Base-by-base conservation (phyloP, 2,888 invertebrate species). In the Lycocerus yunnanus region DNA sequence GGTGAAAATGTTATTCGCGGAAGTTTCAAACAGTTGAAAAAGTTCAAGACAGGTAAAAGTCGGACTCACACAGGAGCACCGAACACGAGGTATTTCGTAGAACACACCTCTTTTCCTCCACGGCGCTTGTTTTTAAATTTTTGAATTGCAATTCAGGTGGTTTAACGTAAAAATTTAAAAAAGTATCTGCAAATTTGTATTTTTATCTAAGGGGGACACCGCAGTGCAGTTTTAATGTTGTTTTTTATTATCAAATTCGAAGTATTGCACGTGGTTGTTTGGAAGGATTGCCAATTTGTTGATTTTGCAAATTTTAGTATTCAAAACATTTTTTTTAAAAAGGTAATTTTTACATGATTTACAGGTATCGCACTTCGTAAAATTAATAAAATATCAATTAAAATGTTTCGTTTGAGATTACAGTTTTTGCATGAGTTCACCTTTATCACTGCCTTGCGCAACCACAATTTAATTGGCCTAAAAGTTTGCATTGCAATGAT, bases 1-100 rank as follows among this genome's bases (percentile, higher is more conserved):
- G 10, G 74, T 71, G 72, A 76, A 78, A 74, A 75, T 73, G 73
- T 73, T 74, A 80, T 81, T 82, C 76, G 78, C 78, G 78, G 78
- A 81, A 82, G 80, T 82, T 82, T 79, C 67, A 75, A 82, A 81
- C 78, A 79, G 79, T 80, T 80, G 69, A 81, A 81, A 43, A 82
- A 83, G 81, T 80, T 82, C 76, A 78, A 79, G 80, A 84, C 85
- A 85, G 85, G 85, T 85, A 85, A 84, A 85, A 85, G 85, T 82
- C 84, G 77, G 82, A 81, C 83, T 85, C 79, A 85, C 85, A 84
- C 82, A 67, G 80, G 78, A 76, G 76, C 80, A 83, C 80, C 80
- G 78, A 79, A 79, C 82, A 82, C 82, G 82, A 81, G 81, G 84
- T 81, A 82, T 82, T 84, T 68, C 58, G 6, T 20, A 13, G 67